Base-by-base conservation (phyloP, 2,888 invertebrate species). In the Drosophila mimica region DNA sequence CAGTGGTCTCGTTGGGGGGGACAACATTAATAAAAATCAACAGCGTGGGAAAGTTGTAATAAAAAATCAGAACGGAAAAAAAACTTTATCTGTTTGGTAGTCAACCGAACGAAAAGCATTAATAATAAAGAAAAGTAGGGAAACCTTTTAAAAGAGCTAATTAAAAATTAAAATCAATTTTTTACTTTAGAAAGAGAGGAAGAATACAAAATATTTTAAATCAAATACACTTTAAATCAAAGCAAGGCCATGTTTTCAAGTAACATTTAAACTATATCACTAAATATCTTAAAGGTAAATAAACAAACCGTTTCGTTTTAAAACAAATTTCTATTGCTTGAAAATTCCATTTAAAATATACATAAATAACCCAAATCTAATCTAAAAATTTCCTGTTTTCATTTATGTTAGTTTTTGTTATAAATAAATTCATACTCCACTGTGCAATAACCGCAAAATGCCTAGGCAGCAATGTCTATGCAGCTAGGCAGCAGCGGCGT, bases 391-490 rank as follows among this genome's bases (percentile, higher is more conserved):
- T 17, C 8, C 1, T 15, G 20, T 20, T 20, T 20, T 15, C 8
- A 20, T 49, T 28, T 17, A 49, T 3, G 46, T 7, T 9, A 13
- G n/a, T n/a, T 52, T 52, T n/a, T n/a, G 11, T 20, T n/a, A 40
- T 20, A 38, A 11, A 11, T 15, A 38, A 17, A 8, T n/a, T n/a
- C 40, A 0, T 3, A 49, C 3, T 49, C 73, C 80, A 79, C 79
- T 80, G 80, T 79, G 73, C 80, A 40, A 48, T 49, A 71, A 65
- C 59, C 74, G 52, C 81, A 76, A 72, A 85, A 88, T 76, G 83
- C 78, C 74, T 76, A 81, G 71, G 72, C 57, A 52, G 72, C 59
- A 54, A 11, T 31, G 54, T 57, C 66, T 67, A n/a, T 33, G 58
- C 31, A 34, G 20, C 54, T n/a, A 56, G 51, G 25, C 38, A 48